Conservation (phyloP, 1,140 invertebrate genomes). For the Steinernema khuongi region DNA sequence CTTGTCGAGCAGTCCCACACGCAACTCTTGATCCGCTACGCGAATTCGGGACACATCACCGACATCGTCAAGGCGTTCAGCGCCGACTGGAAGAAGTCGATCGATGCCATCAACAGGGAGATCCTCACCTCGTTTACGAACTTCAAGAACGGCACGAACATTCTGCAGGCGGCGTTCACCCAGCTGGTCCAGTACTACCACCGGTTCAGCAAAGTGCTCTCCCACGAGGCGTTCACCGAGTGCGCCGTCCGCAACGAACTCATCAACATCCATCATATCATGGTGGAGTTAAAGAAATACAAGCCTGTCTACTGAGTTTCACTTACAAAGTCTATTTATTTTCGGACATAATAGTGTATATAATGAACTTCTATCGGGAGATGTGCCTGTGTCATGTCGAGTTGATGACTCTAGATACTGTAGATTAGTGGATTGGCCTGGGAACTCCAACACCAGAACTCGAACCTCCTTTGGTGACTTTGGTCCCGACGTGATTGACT, state of each 20-base stretch:
- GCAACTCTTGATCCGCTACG: constrained; percentile 72
- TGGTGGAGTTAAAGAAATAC: constrained; percentile 99
- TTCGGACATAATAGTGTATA: constrained; percentile 11
- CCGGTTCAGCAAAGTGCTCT: constrained; percentile 88
- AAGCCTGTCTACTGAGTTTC: constrained; percentile 70
- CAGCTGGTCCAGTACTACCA: constrained; percentile 96
- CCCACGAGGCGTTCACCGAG: constrained; percentile 66
- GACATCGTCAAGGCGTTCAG: constrained; percentile 81
- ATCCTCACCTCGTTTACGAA: constrained; percentile 91
- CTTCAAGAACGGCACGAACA: constrained; percentile 83
- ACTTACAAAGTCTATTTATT: constrained; percentile 14
- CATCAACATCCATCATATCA: constrained; percentile 95
- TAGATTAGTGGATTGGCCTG: too few species aligned
- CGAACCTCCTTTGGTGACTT: too few species aligned
- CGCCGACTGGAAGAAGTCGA: constrained; percentile 83
- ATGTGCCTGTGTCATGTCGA: background rate
- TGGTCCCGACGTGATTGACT: too few species aligned
- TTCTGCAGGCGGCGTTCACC: constrained; percentile 81
- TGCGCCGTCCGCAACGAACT: constrained; percentile 76
- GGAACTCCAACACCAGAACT: too few species aligned
- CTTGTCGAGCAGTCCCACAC: constrained; percentile 74
- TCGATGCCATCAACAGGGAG: constrained; percentile 88
- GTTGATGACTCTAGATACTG: background rate
- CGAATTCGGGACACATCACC: constrained; percentile 68
- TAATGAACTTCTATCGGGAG: background rate